phyloP scores from a whole-genome alignment of 2,888 invertebrate species.

The Rhyacophila evoluta region DNA sequence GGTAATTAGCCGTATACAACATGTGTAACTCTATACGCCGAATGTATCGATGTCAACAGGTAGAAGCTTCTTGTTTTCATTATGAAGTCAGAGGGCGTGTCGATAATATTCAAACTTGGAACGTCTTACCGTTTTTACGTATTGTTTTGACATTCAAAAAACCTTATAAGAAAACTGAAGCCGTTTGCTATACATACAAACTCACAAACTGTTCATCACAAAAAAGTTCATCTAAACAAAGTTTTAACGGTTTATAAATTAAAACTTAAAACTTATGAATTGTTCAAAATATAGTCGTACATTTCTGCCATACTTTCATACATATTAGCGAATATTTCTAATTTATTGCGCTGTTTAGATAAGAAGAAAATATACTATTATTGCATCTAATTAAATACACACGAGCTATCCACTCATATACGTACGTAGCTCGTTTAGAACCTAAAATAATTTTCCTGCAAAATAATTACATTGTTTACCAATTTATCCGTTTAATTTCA shows the following conservation, averaged over 20 bases:
- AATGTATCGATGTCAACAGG: constrained; percentile 42
- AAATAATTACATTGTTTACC: no score
- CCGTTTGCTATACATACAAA: not conserved
- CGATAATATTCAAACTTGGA: constrained; percentile 26
- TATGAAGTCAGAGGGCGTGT: constrained; percentile 41
- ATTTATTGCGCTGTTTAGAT: no score
- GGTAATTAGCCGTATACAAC: constrained; percentile 72
- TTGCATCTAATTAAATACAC: no score
- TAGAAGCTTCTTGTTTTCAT: constrained; percentile 23
- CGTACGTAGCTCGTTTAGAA: no score
- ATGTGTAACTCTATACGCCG: not conserved
- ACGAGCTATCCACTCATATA: no score
- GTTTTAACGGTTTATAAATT: not conserved
- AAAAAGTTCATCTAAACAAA: not conserved
- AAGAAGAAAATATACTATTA: no score
- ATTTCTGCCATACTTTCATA: no score
- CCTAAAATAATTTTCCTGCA: no score
- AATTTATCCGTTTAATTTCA: no score
- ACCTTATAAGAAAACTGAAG: not conserved
- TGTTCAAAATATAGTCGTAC: no score
- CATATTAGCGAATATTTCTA: no score
- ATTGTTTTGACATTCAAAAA: not conserved
- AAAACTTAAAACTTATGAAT: no score
- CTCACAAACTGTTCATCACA: not conserved
- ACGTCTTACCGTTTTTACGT: not conserved